Evolutionary conservation across 92 coral and sea anemone genomes (phyloP).

Genomic region (Paramuricea clavata): DNA sequence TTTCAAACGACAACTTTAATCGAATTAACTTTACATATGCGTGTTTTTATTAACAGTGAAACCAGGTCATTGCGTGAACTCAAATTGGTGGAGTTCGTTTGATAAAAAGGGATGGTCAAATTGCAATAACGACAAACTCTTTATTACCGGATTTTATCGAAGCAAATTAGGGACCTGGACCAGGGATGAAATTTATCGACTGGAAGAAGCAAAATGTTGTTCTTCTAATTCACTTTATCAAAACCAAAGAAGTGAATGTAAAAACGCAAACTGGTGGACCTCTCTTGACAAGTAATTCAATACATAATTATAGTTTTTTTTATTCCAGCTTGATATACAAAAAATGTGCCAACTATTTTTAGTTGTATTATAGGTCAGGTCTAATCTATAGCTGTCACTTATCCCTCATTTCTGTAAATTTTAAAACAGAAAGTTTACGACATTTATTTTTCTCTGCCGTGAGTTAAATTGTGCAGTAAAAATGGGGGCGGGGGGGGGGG

Average conservation of each 20-base stretch:
- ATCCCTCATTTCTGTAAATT: too few relatives aligned
- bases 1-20: too few relatives aligned
- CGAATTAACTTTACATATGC: too few relatives aligned
- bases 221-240: neutral
- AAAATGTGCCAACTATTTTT: neutral
- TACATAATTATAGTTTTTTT: neutral
- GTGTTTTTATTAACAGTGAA: too few relatives aligned
- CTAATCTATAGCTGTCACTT: too few relatives aligned
- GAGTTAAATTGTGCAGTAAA: too few relatives aligned
- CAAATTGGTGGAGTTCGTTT: neutral
- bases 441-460: too few relatives aligned
- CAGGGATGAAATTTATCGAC: slow-evolving; percentile 11
- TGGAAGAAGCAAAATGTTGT: slow-evolving; percentile 26
- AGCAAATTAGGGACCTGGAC: neutral
- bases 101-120: slow-evolving; percentile 35
- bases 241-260: neutral
- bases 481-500: too few relatives aligned
- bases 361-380: too few relatives aligned
- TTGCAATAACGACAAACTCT: neutral
- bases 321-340: too few relatives aligned
- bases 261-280: slow-evolving; percentile 7
- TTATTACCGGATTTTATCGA: slow-evolving; percentile 33
- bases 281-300: neutral
- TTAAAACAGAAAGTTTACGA: too few relatives aligned
- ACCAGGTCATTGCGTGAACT: neutral